These are phyloP conservation scores for Calosoma granatense DNA, from an alignment of 1,140 invertebrate genomes.

Conservation along the genomic window DNA sequence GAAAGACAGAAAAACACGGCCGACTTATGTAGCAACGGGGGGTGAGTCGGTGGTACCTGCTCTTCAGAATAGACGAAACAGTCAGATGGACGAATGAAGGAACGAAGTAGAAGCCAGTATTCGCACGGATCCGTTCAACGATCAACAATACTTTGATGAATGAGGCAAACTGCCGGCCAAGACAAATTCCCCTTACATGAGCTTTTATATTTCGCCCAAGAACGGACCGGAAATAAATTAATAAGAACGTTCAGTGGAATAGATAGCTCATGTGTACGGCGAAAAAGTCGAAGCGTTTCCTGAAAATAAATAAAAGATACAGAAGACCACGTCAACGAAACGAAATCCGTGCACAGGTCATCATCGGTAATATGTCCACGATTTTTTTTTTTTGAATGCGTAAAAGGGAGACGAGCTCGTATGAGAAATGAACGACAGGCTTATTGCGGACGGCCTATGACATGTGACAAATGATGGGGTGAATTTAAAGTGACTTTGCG, in stretches of 20 bases:
- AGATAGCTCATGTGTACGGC: not conserved
- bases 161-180: not conserved
- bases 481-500: not conserved
- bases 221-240: slow-evolving; percentile 5
- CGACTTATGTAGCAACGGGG: too few relatives aligned
- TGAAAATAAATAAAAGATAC: slow-evolving; percentile 5
- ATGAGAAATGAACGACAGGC: not conserved
- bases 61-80: too few relatives aligned
- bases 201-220: not conserved
- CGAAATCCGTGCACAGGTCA: not conserved
- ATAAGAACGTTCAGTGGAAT: not conserved
- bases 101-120: too few relatives aligned
- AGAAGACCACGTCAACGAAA: not conserved
- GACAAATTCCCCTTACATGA: not conserved
- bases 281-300: not conserved
- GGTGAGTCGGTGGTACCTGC: too few relatives aligned
- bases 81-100: too few relatives aligned
- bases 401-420: not conserved
- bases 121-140: too few relatives aligned
- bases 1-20: too few relatives aligned
- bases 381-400: not conserved
- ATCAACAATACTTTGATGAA: not conserved
- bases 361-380: not conserved
- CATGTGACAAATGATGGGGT: not conserved
- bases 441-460: not conserved